Base-by-base conservation (phyloP, 2,797 vertebrate genomes). In the Dendrocincla fuliginosa region DNA sequence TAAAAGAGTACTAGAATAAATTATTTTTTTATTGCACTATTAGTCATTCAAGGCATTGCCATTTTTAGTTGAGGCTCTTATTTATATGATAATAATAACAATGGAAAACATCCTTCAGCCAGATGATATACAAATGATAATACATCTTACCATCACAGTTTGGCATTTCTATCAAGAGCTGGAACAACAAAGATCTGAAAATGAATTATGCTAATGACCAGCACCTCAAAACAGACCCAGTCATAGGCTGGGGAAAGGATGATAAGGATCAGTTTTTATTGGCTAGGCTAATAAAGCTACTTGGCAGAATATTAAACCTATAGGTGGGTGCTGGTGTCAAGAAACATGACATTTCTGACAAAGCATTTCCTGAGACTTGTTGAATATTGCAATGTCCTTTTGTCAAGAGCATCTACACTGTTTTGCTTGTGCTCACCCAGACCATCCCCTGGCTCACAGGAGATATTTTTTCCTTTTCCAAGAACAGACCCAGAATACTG, bases 1-100 rank as follows among this genome's bases (percentile, higher is more conserved):
- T 96, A 78, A 94, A 95, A 87, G 57, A 92, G 19, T 94, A 50
- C 52, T 76, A 52, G 60, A 93, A 93, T 84, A 95, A 89, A 50
- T 87, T 44, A 70, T 91, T 96, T 97, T 96, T 95, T 52, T 32
- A 97, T 97, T 90, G 50, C 41, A 49, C 76, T 93, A 92, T 97
- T 97, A 94, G 81, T 97, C 65, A 85, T 96, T n/a, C 39, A 39
- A 67, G 41, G 44, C 55, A 46, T 79, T 95, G 86, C 68, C 64
- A 42, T 89, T 96, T 96, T 93, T 60, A 97, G 92, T 96, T 18
- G 27, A 96, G 87, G 37, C 33, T 95, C 49, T 84, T 77, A 95
- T 79, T 93, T 95, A 79, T 94, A 50, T 84, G 56, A 77, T 93
- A 91, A 89, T 74, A 91, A 69, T n/a, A 92, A 41, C 53, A 84